These are phyloP conservation scores for Leptestheria dahalacensis DNA, from an alignment of 1,140 invertebrate species.

Conservation along the genomic window DNA sequence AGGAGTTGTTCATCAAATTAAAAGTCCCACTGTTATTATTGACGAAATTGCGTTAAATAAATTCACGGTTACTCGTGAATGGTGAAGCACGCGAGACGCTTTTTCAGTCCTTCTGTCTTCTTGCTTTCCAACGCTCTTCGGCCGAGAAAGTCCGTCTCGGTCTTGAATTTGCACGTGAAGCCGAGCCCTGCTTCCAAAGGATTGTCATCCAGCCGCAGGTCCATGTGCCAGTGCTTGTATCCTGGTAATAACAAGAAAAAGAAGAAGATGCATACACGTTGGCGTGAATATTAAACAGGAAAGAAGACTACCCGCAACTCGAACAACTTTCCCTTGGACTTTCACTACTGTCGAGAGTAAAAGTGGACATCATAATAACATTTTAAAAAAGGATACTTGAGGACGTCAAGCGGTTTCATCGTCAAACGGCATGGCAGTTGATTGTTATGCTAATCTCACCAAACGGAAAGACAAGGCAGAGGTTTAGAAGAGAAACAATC, in stretches of 20 bases:
- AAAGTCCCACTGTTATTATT: not conserved
- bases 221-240: conserved; percentile 68
- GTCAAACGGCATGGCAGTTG: too few species aligned
- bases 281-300: not conserved
- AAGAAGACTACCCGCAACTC: too few species aligned
- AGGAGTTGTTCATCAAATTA: not conserved
- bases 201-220: conserved; percentile 64
- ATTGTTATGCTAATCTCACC: too few species aligned
- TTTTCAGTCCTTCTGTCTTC: conserved; percentile 44
- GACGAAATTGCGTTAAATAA: too few species aligned
- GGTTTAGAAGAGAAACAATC: too few species aligned
- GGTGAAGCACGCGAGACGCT: conserved; percentile 55
- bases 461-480: too few species aligned
- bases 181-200: conserved; percentile 66
- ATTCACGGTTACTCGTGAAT: conserved; percentile 50
- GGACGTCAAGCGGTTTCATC: too few species aligned
- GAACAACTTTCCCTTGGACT: too few species aligned
- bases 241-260: conserved; percentile 33
- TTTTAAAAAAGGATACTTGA: too few species aligned
- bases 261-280: conserved; percentile 3
- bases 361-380: too few species aligned
- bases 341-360: too few species aligned
- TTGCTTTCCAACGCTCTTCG: conserved; percentile 48
- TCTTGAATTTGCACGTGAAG: conserved; percentile 52
- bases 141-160: conserved; percentile 56